Base-by-base conservation (phyloP, 1,140 invertebrate species). In the Solenopsis fugax region DNA sequence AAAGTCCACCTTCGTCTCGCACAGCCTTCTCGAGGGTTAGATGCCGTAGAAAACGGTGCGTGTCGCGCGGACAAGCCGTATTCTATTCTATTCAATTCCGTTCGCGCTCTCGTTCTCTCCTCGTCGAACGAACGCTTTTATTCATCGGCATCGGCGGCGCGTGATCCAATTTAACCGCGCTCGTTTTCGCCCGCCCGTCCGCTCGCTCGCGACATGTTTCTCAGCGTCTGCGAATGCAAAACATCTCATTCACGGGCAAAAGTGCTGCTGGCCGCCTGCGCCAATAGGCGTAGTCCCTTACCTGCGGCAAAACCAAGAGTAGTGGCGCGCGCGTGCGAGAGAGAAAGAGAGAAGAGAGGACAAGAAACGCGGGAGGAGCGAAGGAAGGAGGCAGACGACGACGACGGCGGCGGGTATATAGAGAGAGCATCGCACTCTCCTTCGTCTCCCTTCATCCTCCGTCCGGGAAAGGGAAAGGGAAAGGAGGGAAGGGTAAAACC, bases 161-260 rank as follows among this genome's bases (percentile, higher is more conserved):
- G 86, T 90, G 90, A 90, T 91, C 90, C 88, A 91, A 91, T 91
- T 91, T 91, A 87, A 85, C 54, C 72, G 69, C 78, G 65, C 60
- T 65, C 73, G 58, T 29, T 9, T 45, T 71, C 67, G 62, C 62
- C 34, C 48, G 52, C 62, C 73, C 64, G 56, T 5, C 41, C 48
- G 48, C 54, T 56, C 62, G 86, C 80, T 88, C 87, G 85, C 87
- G 91, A 92, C 90, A 91, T 91, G 93, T 93, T 94, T 92, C 92
- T 95, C 94, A 93, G 93, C 93, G 94, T 95, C 94, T 95, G 94
- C 94, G 94, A 94, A 95, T 94, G 94, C 94, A 93, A 95, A 95
- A 93, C 93, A 95, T 95, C 92, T 95, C 94, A 95, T 95, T 95
- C 94, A 95, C 93, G 93, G 85, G 90, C 88, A 92, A 92, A 93